A percentile compares a stretch with the other conserved stretches of the same genome.
phyloP scores from a whole-genome alignment of 2,888 invertebrate genomes.

The Drosophila hamatofila region DNA sequence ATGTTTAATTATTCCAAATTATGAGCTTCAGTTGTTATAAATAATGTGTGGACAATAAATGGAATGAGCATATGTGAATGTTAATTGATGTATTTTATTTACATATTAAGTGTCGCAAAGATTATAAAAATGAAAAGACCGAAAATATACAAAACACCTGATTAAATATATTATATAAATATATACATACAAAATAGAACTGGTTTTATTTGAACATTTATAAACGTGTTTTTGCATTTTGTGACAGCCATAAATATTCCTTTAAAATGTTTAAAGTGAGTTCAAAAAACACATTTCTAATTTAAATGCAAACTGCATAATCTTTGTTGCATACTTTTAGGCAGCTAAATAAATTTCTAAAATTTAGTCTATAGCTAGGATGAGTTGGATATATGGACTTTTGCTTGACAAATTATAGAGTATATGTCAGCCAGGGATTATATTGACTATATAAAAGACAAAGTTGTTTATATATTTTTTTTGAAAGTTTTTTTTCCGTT shows the following conservation, averaged over 20 bases:
- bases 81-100: conserved; percentile 53
- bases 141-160: conserved; percentile 58
- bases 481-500: conserved; percentile 40
- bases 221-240: not conserved
- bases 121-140: conserved; percentile 70
- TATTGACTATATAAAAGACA: not conserved
- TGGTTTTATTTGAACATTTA: not conserved
- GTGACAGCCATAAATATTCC: not conserved
- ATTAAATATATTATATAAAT: conserved; percentile 22
- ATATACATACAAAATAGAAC: conserved; percentile 7
- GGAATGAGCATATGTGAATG: conserved; percentile 59
- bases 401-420: not conserved
- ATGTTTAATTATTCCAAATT: conserved; percentile 33
- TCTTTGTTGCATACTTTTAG: conserved; percentile 23
- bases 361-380: not conserved
- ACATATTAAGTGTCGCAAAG: conserved; percentile 53
- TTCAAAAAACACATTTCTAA: not conserved
- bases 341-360: not conserved
- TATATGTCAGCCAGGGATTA: accelerated
- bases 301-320: not conserved
- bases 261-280: not conserved
- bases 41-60: conserved; percentile 69
- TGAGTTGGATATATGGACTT: not conserved
- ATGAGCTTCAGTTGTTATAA: conserved; percentile 65
- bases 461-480: conserved; percentile 17